Conservation (phyloP, 2,113 vertebrate species). For the Otolemur garnettii region DNA sequence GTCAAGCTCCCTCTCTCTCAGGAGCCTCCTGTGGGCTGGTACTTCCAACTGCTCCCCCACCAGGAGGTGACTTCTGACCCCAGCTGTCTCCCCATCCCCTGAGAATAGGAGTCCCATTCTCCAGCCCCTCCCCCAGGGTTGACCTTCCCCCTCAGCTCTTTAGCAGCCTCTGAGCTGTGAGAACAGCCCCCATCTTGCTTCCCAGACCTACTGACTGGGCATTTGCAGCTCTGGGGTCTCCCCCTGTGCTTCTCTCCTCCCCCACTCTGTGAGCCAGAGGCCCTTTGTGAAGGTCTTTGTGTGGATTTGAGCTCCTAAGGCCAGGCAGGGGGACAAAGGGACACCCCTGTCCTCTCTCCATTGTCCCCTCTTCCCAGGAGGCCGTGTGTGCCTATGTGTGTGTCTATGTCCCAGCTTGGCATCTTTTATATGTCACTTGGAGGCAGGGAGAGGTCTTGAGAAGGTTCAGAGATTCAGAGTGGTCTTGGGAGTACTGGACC, state of each 20-base stretch:
- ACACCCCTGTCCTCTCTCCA: slow-evolving; percentile 54
- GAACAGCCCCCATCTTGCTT: slow-evolving; percentile 66
- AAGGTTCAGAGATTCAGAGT: neutral
- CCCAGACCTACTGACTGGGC: slow-evolving; percentile 43
- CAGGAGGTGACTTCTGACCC: neutral
- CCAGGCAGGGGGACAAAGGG: slow-evolving; percentile 51
- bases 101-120: neutral
- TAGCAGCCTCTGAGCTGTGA: slow-evolving; percentile 47
- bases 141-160: neutral
- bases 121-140: neutral
- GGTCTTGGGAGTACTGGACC: neutral
- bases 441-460: neutral
- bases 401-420: neutral
- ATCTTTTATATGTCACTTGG: neutral
- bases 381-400: neutral
- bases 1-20: neutral
- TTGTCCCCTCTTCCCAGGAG: slow-evolving; percentile 65
- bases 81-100: neutral
- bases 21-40: neutral
- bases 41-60: neutral
- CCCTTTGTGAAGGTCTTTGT: slow-evolving; percentile 80
- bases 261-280: slow-evolving; percentile 51
- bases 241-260: neutral
- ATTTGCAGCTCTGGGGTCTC: slow-evolving; percentile 69
- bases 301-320: slow-evolving; percentile 62